phyloP scores from a whole-genome alignment of 2,113 vertebrate species.

The Lepisosteus osseus region DNA sequence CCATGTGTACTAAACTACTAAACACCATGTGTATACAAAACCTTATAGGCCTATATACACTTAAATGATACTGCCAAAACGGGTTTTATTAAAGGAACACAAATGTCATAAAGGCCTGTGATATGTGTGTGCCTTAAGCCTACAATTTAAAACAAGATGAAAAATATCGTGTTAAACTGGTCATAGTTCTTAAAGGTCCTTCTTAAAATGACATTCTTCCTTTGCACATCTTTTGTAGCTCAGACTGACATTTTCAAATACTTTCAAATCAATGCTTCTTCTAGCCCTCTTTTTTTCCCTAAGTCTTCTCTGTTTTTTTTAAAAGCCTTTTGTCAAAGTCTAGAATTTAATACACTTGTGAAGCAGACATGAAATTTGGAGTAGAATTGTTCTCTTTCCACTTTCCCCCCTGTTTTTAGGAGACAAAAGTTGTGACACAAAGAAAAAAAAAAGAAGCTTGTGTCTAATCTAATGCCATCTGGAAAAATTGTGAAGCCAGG shows the following conservation, averaged over 20 bases:
- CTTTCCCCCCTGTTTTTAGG: slow-evolving; percentile 55
- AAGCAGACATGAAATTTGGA: slow-evolving; percentile 42
- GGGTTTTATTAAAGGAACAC: too few species aligned
- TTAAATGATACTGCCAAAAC: too few species aligned
- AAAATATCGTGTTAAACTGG: not conserved
- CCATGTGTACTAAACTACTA: too few species aligned
- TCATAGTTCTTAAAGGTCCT: not conserved
- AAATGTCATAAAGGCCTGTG: too few species aligned
- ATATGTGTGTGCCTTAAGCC: too few species aligned
- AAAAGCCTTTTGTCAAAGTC: slow-evolving; percentile 68
- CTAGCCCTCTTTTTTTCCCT: slow-evolving; percentile 43
- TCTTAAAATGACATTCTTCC: not conserved
- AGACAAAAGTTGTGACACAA: slow-evolving; percentile 65
- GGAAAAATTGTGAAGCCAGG: slow-evolving; percentile 76
- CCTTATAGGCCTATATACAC: too few species aligned
- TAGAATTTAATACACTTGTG: slow-evolving; percentile 73
- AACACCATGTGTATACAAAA: too few species aligned
- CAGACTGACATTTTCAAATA: not conserved
- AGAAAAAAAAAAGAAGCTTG: slow-evolving; percentile 62
- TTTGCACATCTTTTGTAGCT: not conserved
- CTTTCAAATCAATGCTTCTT: slow-evolving; percentile 38
- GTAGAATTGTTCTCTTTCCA: slow-evolving; percentile 1
- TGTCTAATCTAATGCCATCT: slow-evolving; percentile 76
- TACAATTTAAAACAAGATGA: not conserved
- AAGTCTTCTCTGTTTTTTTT: slow-evolving; percentile 59